Conservation (phyloP, 2,113 vertebrate genomes). For the Urocitellus parryii region DNA sequence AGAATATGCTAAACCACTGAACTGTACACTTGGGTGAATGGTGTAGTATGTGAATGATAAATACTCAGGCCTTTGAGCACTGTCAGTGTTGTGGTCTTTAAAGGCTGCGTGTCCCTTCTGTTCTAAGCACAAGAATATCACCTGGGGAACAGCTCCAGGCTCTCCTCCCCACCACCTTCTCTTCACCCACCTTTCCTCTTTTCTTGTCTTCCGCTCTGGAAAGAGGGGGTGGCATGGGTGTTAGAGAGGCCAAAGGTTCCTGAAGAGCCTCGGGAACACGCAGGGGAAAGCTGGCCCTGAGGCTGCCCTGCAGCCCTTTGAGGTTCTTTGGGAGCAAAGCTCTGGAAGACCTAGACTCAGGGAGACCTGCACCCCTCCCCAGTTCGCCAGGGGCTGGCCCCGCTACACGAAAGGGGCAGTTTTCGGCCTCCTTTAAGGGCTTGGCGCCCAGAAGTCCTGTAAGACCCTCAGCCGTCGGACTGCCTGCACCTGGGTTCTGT, state of each 20-base stretch:
- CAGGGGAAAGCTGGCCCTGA: too few relatives aligned
- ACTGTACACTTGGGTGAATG: neutral
- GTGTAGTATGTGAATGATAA: rapidly evolving
- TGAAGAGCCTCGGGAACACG: too few relatives aligned
- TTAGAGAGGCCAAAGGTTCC: neutral
- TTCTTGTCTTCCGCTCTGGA: rapidly evolving
- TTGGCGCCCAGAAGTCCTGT: too few relatives aligned
- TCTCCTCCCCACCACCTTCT: too few relatives aligned
- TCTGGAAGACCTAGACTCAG: rapidly evolving
- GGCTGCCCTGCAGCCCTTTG: neutral
- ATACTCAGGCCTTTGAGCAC: neutral
- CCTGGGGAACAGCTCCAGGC: neutral
- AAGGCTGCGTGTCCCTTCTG: neutral
- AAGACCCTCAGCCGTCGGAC: neutral
- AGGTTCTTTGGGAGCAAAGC: neutral
- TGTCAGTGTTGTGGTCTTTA: rapidly evolving
- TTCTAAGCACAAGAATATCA: neutral
- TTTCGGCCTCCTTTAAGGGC: neutral
- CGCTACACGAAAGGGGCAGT: rapidly evolving
- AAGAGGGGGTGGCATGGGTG: too few relatives aligned
- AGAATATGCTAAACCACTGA: neutral
- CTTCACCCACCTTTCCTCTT: neutral
- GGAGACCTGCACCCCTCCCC: neutral
- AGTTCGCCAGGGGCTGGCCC: neutral
- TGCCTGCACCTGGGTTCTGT: neutral